Evolutionary conservation across 2,888 invertebrate genomes (phyloP), one percentile per base, ranked within the genome.

Genomic region (Altica lythri): DNA sequence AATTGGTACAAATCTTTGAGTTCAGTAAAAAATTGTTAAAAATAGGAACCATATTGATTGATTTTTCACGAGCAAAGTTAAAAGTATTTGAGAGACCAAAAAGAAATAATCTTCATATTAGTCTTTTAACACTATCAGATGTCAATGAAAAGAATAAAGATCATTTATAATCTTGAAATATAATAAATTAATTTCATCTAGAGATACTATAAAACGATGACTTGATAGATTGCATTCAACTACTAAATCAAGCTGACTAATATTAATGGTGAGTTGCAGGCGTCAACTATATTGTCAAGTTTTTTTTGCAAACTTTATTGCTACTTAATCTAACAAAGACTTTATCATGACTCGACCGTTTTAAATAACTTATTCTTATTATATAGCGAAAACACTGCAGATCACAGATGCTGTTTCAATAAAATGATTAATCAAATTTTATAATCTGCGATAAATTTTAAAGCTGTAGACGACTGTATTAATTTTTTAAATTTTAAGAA

Each of bases 241-340:
- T 19, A 38, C 19, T 38, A 38, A 38, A 38, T 38, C 38, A 38
- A 38, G 19, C 12, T 8, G 19, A 10, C 12, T 38, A 19, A 18
- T 38, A 4, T 10, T 18, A 5, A 17, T 38, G 38, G 18, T 38
- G 38, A 14, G 38, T 19, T 17, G 19, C 17, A 18, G 38, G 19
- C 38, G 38, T 38, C 19, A 38, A 38, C 38, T 38, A 38, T 38
- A 19, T 12, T 4, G 19, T 18, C 38, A 16, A 29, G 9, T 29
- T 38, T 38, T 38, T 38, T 19, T 12, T 30, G 8, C 9, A 13
- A 2, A 12, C 30, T 12, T 13, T 30, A 30, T 19, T 38, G 38
- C 38, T 38, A 19, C 38, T 35, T 35, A 16, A 35, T 17, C 17
- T 35, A 17, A 35, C 35, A 35, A 35, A 27, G 16, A 35, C 16